Evolutionary conservation across 2,888 invertebrate genomes (phyloP).

Genomic region (Eulithis testata): DNA sequence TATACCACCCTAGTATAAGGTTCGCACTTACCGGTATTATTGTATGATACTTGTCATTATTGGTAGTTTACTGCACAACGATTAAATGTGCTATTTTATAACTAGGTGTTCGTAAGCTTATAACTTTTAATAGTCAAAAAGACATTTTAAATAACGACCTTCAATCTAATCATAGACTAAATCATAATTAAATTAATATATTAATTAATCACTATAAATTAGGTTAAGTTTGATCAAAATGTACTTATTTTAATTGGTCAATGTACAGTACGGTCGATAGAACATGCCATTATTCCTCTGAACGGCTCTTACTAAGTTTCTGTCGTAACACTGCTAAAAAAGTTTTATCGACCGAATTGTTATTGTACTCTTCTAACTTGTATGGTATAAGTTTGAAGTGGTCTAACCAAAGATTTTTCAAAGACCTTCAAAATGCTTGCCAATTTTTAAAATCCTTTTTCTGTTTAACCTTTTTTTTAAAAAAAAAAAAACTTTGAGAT

Average conservation of each 20-base stretch:
- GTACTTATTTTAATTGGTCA: slow-evolving; percentile 27
- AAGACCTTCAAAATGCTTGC: slow-evolving; percentile 8
- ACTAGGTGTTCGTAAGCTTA: neutral
- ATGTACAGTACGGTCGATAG: neutral
- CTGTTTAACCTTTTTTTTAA: too few relatives aligned
- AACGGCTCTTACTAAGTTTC: neutral
- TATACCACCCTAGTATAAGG: too few relatives aligned
- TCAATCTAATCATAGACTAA: slow-evolving; percentile 26
- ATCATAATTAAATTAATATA: slow-evolving; percentile 3
- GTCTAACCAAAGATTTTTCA: slow-evolving; percentile 41
- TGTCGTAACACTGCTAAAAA: too few relatives aligned
- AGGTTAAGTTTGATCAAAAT: slow-evolving; percentile 36
- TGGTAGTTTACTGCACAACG: neutral
- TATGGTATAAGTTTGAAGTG: slow-evolving; percentile 23
- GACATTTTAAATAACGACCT: slow-evolving; percentile 14
- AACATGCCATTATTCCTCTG: neutral
- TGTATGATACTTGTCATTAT: too few relatives aligned
- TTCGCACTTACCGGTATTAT: too few relatives aligned
- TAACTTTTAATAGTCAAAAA: slow-evolving; percentile 7
- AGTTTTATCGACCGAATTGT: slow-evolving; percentile 7
- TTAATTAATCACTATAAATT: slow-evolving; percentile 12
- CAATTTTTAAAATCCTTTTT: neutral
- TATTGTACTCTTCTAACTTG: slow-evolving; percentile 8
- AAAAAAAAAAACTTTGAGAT: too few relatives aligned
- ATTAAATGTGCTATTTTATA: neutral